A percentile compares a stretch with the other conserved stretches of the same genome.
These are phyloP conservation scores for Darevskia nairensis DNA, from an alignment of 2,797 vertebrate genomes.

Conservation along the genomic window DNA sequence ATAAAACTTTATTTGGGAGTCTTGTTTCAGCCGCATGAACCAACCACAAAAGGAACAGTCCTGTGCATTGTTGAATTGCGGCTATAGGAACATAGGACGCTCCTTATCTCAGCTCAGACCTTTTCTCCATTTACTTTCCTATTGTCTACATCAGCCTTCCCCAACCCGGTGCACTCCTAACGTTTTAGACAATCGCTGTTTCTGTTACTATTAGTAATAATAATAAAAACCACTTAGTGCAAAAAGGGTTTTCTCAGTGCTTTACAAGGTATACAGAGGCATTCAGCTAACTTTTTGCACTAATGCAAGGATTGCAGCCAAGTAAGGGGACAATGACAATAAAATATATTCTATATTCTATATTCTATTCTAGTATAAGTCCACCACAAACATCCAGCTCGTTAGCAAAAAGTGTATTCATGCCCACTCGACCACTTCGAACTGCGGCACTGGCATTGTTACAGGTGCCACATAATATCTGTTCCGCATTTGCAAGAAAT, in stretches of 20 bases:
- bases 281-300: too few species aligned
- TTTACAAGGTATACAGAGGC: too few species aligned
- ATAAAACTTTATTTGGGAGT: slow-evolving; percentile 62
- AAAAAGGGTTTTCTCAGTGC: background rate
- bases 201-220: background rate
- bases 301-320: too few species aligned
- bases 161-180: background rate
- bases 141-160: background rate
- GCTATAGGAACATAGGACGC: background rate
- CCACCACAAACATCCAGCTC: too few species aligned
- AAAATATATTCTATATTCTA: too few species aligned
- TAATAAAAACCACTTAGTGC: background rate
- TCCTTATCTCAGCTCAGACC: background rate
- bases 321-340: too few species aligned
- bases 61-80: background rate
- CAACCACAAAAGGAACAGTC: background rate
- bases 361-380: too few species aligned
- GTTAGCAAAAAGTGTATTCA: too few species aligned
- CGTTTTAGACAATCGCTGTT: background rate
- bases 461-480: too few species aligned
- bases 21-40: slow-evolving; percentile 31
- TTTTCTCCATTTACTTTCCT: background rate
- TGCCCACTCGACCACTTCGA: too few species aligned
- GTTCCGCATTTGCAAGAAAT: too few species aligned
- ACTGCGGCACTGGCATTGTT: too few species aligned